phyloP scores from a whole-genome alignment of 2,797 vertebrate species.

The Chelon labrosus region DNA sequence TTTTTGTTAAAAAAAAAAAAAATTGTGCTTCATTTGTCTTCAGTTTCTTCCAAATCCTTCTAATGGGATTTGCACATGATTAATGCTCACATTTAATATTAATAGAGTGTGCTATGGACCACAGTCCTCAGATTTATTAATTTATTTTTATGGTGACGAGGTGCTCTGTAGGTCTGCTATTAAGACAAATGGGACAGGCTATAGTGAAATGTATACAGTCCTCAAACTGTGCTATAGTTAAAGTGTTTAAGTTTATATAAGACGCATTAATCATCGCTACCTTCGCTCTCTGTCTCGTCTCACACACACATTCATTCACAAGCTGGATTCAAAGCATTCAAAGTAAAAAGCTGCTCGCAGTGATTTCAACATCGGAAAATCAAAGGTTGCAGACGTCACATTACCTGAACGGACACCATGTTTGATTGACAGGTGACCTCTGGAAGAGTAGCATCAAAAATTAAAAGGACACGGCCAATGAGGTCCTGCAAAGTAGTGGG shows the following conservation, averaged over 20 bases:
- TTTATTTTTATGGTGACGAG: neutral
- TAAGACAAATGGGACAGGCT: constrained; percentile 2
- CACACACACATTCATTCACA: neutral
- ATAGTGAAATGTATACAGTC: constrained; percentile 6
- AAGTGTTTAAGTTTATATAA: neutral
- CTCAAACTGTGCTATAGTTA: neutral
- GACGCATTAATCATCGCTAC: neutral
- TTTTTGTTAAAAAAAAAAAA: neutral
- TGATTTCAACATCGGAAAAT: constrained; percentile 11
- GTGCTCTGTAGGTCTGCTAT: constrained; percentile 16
- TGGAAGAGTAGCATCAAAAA: constrained; percentile 4
- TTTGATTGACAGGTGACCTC: constrained; percentile 37
- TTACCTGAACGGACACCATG: neutral
- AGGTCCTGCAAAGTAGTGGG: constrained; percentile 3
- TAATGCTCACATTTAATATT: constrained; percentile 34
- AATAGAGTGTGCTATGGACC: constrained; percentile 6
- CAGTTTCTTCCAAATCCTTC: constrained; percentile 15
- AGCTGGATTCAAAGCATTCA: neutral
- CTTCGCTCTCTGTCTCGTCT: neutral
- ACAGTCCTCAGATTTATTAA: constrained; percentile 4
- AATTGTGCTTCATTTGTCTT: constrained; percentile 21
- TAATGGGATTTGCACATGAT: constrained; percentile 27
- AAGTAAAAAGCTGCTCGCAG: constrained; percentile 5
- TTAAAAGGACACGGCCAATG: neutral
- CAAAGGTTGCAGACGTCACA: constrained; percentile 25